Evolutionary conservation across 2,113 vertebrate species (phyloP), one percentile per base, ranked within the genome.

Genomic region (Dendrocopos noguchii): DNA sequence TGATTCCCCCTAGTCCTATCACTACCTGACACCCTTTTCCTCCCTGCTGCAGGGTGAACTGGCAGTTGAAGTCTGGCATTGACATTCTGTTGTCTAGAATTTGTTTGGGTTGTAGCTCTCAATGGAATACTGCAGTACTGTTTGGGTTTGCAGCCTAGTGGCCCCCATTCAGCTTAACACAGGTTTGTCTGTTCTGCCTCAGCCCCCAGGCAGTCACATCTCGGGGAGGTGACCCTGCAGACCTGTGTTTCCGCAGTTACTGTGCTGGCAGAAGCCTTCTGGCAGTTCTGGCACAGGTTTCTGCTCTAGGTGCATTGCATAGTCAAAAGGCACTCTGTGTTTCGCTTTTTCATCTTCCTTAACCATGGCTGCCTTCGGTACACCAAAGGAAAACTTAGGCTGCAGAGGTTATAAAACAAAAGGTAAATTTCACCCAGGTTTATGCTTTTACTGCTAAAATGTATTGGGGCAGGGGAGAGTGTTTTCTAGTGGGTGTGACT

Each of bases 301-400:
- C 53, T 34, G 75, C 47, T 52, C 9, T 10, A 4, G 25, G 28
- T 6, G 4, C 10, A 0, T 2, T 6, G 5, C 10, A 0, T 2
- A 21, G 42, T 11, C 66, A 15, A 7, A 55, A 60, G 66, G 66
- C 34, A n/a, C 31, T 7, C 47, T 14, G 47, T 19, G 28, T 20
- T 50, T 5, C 17, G 59, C 27, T 66, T 11, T 11, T 28, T 25
- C 6, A 1, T 5, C 16, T 31, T 33, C 25, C 8, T 10, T 59
- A 76, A 25, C 50, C 31, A 19, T 1, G 0, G 17, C 17, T 52
- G 19, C 34, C 13, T 33, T 42, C 13, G 42, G 16, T 33, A 15
- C 10, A 1, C 56, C 24, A 2, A 28, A 76, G 17, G 71, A 42
- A 76, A 81, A 77, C 19, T 33, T 36, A 6, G 0, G 15, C 24